Base-by-base conservation (phyloP, 2,113 vertebrate genomes). In the Solea solea region DNA sequence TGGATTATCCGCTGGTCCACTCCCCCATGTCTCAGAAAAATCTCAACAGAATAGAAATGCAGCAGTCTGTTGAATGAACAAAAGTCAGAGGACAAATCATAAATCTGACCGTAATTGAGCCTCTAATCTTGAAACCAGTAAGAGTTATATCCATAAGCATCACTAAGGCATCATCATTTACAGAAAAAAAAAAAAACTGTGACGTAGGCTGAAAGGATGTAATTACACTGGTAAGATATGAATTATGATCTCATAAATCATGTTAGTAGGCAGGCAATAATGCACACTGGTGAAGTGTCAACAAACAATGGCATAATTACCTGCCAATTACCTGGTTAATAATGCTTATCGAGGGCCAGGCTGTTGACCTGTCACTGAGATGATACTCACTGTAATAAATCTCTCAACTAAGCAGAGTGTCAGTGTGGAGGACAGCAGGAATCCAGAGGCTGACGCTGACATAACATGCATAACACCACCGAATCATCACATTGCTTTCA, bases 211-310 rank as follows among this genome's bases (percentile, higher is more conserved):
- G 79, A 76, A 64, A 81, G 67, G 52, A 82, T 66, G 58, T 85
- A 86, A 88, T 88, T 79, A 82, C 48, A 80, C 56, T 70, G 34
- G 82, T 57, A 78, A 62, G 80, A 83, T 71, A 73, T 80, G 62
- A 89, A 89, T 85, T 79, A 89, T 80, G 45, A 72, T 74, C 67
- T 77, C 75, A 89, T 90, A 85, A 89, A 88, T 91, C 87, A 90
- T 62, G 56, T 49, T 76, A 76, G 69, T 78, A 66, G 74, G 65
- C 66, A 81, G 66, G 65, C 82, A 82, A 80, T 84, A 78, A 74
- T 72, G 70, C 57, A 79, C 54, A 67, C 54, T 45, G n/a, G 13
- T 64, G 49, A 81, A 76, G 79, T 81, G 78, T 65, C 76, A 78
- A 86, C 81, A 88, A 87, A 90, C 84, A 88, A 72, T 72, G 61